Evolutionary conservation across 2,113 vertebrate species (phyloP).

Genomic region (Gopherus evgoodei): DNA sequence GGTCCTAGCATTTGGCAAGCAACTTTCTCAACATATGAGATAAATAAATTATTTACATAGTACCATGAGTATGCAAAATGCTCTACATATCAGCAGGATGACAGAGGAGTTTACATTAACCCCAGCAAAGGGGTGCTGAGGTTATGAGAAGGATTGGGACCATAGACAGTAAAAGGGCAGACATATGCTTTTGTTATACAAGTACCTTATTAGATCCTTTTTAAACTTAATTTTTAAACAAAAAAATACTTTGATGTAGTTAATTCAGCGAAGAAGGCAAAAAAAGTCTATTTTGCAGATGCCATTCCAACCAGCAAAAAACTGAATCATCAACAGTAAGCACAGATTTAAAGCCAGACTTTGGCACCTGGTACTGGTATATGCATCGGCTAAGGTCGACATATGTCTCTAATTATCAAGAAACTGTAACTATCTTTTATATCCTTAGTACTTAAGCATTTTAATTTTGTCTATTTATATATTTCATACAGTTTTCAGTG

Average conservation of each 20-base stretch:
- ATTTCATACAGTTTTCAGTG: background rate
- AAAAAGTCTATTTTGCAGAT: background rate
- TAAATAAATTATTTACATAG: background rate
- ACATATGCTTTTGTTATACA: background rate
- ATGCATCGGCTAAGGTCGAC: background rate
- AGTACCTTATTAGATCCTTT: background rate
- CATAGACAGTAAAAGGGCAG: background rate
- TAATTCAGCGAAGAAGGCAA: background rate
- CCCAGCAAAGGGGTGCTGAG: background rate
- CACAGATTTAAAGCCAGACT: background rate
- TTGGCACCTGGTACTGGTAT: background rate
- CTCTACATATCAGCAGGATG: background rate
- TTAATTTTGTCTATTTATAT: background rate
- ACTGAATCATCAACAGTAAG: fast-evolving
- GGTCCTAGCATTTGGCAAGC: background rate
- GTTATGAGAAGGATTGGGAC: background rate
- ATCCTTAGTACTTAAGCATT: background rate
- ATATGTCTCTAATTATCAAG: background rate
- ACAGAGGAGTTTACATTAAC: fast-evolving
- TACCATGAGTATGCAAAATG: background rate
- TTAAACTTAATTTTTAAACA: background rate
- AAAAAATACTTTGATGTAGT: background rate
- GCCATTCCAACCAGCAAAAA: background rate
- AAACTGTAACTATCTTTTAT: background rate
- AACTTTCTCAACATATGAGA: background rate